Conservation (phyloP, 2,797 vertebrate genomes). For the Neosilurus mollespiculum region DNA sequence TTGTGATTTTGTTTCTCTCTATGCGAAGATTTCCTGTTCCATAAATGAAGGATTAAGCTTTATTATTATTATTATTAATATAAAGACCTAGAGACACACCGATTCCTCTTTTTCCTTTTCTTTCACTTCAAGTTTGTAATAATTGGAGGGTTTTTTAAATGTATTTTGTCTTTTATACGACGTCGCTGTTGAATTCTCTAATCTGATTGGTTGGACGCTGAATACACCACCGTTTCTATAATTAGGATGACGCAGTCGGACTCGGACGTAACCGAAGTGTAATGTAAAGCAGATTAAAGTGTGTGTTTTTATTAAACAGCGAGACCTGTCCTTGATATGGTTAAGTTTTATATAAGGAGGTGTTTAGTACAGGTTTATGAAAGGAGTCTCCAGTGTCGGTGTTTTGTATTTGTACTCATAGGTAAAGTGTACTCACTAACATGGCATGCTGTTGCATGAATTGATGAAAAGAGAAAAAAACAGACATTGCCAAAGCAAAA, state of each 20-base stretch:
- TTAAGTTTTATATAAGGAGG: background rate
- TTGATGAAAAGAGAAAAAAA: background rate
- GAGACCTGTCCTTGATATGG: background rate
- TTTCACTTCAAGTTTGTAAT: background rate
- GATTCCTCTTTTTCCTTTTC: background rate
- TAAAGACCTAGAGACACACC: slow-evolving; percentile 2
- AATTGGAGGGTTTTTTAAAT: background rate
- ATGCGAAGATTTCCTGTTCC: background rate
- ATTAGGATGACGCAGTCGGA: background rate
- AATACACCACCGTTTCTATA: background rate
- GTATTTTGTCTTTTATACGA: background rate
- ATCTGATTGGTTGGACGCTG: background rate
- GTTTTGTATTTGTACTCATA: background rate
- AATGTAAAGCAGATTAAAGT: background rate
- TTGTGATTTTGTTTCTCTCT: background rate
- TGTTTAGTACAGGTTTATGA: background rate
- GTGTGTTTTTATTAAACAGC: background rate
- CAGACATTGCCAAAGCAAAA: background rate
- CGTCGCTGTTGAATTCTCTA: background rate
- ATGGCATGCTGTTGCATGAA: background rate
- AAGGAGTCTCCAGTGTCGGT: background rate
- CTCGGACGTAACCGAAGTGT: background rate
- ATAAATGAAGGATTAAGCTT: background rate
- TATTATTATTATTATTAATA: too few relatives aligned
- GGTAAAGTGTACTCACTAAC: background rate